Evolutionary conservation across 92 coral and sea anemone genomes (phyloP).

Genomic region (Zoanthus gigantus): DNA sequence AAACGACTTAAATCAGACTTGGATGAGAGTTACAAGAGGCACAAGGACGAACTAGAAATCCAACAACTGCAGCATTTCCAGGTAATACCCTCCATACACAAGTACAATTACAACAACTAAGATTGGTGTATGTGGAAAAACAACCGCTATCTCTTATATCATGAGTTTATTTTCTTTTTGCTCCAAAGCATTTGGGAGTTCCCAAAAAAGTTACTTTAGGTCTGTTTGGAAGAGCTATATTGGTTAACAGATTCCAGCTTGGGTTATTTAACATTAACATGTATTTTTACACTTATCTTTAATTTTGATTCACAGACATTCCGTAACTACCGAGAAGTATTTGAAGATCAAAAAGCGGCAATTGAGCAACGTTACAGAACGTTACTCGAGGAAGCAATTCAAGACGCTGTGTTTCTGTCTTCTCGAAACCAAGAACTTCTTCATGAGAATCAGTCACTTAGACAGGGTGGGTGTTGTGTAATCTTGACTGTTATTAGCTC

Average conservation of each 20-base stretch:
- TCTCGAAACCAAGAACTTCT: constrained; percentile 94
- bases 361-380: constrained; percentile 97
- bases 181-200: background rate
- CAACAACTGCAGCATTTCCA: constrained; percentile 98
- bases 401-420: constrained; percentile 96
- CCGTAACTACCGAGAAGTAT: constrained; percentile 97
- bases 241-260: background rate
- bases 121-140: background rate
- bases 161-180: background rate
- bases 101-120: background rate
- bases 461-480: constrained; percentile 73
- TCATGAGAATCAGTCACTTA: constrained; percentile 91
- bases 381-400: constrained; percentile 96
- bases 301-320: constrained; percentile 71
- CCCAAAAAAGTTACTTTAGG: too few relatives aligned
- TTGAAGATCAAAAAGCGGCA: constrained; percentile 97
- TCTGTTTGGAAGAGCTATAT: too few relatives aligned
- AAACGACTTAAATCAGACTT: constrained; percentile 87
- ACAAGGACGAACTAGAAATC: constrained; percentile 95
- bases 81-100: constrained; percentile 38
- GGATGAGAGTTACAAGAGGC: constrained; percentile 92
- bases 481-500: background rate
- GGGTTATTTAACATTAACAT: background rate
- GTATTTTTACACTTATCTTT: background rate
- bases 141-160: background rate